Conservation (phyloP, 2,113 vertebrate species). For the Amphiprion ocellaris region DNA sequence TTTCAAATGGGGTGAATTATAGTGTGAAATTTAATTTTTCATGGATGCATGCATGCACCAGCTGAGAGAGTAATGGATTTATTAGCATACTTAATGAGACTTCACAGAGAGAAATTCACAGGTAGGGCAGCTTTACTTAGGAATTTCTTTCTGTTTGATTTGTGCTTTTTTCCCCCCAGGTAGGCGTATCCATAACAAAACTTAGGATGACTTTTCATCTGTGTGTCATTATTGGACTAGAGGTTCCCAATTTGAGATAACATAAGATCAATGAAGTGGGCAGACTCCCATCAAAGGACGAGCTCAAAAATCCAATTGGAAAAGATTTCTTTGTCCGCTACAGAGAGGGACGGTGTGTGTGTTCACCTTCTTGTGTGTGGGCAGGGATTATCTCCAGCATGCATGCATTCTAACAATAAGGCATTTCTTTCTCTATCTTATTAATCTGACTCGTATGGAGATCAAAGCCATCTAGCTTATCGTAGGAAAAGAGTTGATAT, state of each 20-base stretch:
- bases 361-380: not conserved
- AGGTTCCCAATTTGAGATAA: constrained; percentile 48
- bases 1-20: not conserved
- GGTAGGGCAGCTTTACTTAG: not conserved
- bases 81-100: constrained; percentile 35
- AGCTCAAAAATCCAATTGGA: constrained; percentile 51
- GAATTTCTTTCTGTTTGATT: not conserved
- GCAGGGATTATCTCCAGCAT: constrained; percentile 38
- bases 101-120: not conserved
- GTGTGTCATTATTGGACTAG: constrained; percentile 1
- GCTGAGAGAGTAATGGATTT: constrained; percentile 28
- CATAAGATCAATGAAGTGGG: constrained; percentile 39
- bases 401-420: constrained; percentile 14
- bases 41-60: constrained; percentile 17
- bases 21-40: constrained; percentile 13
- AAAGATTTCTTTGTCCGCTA: constrained; percentile 44
- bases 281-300: constrained; percentile 35
- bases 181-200: not conserved
- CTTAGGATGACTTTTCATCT: not conserved
- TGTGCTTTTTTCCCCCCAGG: not conserved
- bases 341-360: not conserved
- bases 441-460: constrained; percentile 16
- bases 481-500: not conserved
- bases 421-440: constrained; percentile 26
- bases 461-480: not conserved